These are phyloP conservation scores for Drosophila pseudoananassae DNA, from an alignment of 1,140 invertebrate species.

Conservation along the genomic window DNA sequence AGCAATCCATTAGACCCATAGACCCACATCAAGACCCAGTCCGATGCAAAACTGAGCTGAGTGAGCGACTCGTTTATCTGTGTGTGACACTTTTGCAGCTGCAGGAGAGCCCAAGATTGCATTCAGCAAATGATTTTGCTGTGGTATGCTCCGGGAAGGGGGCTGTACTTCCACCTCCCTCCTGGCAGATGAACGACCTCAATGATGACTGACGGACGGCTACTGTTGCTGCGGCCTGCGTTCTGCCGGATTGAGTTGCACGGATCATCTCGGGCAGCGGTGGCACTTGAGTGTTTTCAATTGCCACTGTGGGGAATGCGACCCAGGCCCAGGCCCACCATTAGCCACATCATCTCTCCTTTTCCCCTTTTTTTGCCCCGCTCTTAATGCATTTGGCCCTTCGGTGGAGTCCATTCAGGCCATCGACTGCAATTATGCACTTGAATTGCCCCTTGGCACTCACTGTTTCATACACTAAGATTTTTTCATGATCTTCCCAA, in stretches of 20 bases:
- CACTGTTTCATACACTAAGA: too few relatives aligned
- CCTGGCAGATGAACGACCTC: conserved; percentile 67
- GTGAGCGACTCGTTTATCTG: not conserved
- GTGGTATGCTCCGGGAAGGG: not conserved
- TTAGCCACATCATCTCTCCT: conserved; percentile 38
- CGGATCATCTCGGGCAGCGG: conserved; percentile 47
- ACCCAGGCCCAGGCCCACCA: conserved; percentile 44
- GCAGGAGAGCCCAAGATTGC: conserved; percentile 20
- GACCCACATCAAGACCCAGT: conserved; percentile 29
- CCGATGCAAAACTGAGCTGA: conserved; percentile 24
- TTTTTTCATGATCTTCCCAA: too few relatives aligned
- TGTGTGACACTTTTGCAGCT: conserved; percentile 18
- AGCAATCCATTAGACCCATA: conserved; percentile 32
- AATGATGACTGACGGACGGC: conserved; percentile 30
- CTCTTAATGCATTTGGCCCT: conserved; percentile 59
- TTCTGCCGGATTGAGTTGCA: conserved; percentile 49
- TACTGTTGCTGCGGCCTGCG: conserved; percentile 17
- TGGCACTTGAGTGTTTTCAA: conserved; percentile 77
- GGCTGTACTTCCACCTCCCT: not conserved
- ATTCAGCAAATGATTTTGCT: conserved; percentile 10
- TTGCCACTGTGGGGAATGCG: conserved; percentile 47
- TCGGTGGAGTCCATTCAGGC: conserved; percentile 36
- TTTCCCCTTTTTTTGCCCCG: conserved; percentile 33
- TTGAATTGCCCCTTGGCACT: conserved; percentile 26
- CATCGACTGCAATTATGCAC: conserved; percentile 66